Evolutionary conservation across 2,888 invertebrate genomes (phyloP), one percentile per base, ranked within the genome.

Genomic region (Neoitamus cyanurus): DNA sequence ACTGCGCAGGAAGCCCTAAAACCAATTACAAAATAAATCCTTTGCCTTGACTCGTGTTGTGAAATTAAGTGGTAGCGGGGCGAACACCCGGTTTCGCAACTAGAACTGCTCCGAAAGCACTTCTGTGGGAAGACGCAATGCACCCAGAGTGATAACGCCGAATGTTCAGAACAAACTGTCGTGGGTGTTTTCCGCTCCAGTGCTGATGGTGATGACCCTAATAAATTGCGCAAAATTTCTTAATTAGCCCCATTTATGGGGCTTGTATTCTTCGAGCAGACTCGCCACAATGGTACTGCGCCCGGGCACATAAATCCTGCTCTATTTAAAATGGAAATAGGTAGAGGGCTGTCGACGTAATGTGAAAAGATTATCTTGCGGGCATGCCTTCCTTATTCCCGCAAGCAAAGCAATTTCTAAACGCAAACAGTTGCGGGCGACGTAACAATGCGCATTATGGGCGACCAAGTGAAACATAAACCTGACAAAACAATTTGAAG

Each of bases 21-120:
- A 80, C 37, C 80, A 37, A 80, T 80, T 80, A 58, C 46, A 68
- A 36, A 58, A 36, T 80, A 80, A 80, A 80, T 80, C 80, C 58
- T 36, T 25, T 42, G 11, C 34, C 36, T 5, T 80, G 31, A 58
- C 68, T 68, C n/a, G 34, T 31, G 58, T 6, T 80, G 58, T 20
- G 15, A 58, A 68, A 34, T 80, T 58, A 68, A 68, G 42, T 68
- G 34, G 1, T 48, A 20, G 31, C 20, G 58, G 58, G 15, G 58
- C 25, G 58, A 9, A 68, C 77, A 20, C 13, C 25, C 46, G 78
- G 31, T n/a, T 20, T 20, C 31, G 58, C n/a, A 42, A 20, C 34
- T n/a, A 5, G 13, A 30, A 15, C 34, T 15, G 15, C 77, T 7
- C 34, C 11, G 20, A 58, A 34, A 68, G 25, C 11, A 11, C 15